These are phyloP conservation scores for Dugesia japonica DNA, from an alignment of 2,888 invertebrate genomes.

Conservation along the genomic window DNA sequence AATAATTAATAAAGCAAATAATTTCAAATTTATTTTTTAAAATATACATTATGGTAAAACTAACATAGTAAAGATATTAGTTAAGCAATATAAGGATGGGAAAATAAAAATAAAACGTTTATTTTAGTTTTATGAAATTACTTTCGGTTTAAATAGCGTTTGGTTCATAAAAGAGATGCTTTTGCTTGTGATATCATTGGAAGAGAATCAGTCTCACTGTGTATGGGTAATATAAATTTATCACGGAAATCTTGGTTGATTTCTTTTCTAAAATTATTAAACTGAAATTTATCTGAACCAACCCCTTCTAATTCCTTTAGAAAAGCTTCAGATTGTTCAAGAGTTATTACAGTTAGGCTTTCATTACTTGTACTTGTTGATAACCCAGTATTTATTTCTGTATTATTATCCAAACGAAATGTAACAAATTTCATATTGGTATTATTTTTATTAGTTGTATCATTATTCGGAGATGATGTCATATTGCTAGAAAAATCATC, in stretches of 20 bases:
- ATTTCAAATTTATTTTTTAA: too few species aligned
- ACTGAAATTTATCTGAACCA: background rate
- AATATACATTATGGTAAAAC: too few species aligned
- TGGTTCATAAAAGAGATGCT: background rate
- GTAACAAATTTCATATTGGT: background rate
- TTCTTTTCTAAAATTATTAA: background rate
- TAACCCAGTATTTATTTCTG: background rate
- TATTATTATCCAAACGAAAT: slow-evolving; percentile 2
- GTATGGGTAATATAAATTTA: background rate
- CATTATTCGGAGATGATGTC: background rate
- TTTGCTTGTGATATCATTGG: background rate
- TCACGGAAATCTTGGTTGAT: background rate
- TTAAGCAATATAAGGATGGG: too few species aligned
- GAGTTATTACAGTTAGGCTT: background rate
- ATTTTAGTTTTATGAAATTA: too few species aligned
- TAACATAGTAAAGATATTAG: too few species aligned
- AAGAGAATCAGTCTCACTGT: background rate
- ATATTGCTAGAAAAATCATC: background rate
- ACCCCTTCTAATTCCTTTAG: background rate
- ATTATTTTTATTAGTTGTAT: background rate
- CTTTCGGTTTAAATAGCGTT: too few species aligned
- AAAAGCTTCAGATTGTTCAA: slow-evolving; percentile 3
- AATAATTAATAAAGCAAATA: too few species aligned
- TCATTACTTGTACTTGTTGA: background rate
- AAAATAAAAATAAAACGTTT: background rate